phyloP scores from a whole-genome alignment of 2,113 vertebrate species.

The human (Homo sapiens) region GRCh38 chr15:51487001-51487500 shows the following conservation, averaged over 20 bases:
- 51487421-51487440: not conserved
- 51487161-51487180: conserved; percentile 16
- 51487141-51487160: not conserved
- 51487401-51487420: conserved; percentile 12
- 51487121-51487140: not conserved
- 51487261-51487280: conserved; percentile 20
- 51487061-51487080: not conserved
- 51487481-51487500: no score
- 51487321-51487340: not conserved
- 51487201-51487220: not conserved
- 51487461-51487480: no score
- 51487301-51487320: not conserved
- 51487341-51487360: conserved; percentile 30
- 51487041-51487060: conserved; percentile 9
- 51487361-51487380: not conserved
- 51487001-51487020: not conserved
- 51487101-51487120: conserved; percentile 4
- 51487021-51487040: conserved; percentile 27
- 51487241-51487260: not conserved
- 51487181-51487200: not conserved
- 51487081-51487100: not conserved
- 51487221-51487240: not conserved
- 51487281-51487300: not conserved
- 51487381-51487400: conserved; percentile 5
- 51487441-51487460: not conserved